Percentiles rank a stretch among this genome's conserved stretches.
Evolutionary conservation across 2,113 vertebrate genomes (phyloP).

Genomic region (Pteronura brasiliensis): DNA sequence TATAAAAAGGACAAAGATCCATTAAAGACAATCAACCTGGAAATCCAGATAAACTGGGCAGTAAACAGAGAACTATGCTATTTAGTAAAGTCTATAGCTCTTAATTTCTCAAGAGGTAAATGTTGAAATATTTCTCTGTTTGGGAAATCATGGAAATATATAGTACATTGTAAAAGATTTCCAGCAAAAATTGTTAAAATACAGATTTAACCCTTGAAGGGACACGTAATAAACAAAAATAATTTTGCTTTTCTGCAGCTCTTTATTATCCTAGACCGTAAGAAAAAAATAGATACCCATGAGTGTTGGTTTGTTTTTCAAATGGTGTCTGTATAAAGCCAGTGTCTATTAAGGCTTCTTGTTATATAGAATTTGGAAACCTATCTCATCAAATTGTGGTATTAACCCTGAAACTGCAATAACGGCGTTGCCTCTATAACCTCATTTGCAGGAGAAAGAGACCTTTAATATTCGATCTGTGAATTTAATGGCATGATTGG

Average conservation of each 20-base stretch:
- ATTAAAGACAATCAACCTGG: background rate
- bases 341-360: background rate
- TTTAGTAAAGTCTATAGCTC: background rate
- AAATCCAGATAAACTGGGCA: background rate
- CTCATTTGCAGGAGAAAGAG: slow-evolving; percentile 71
- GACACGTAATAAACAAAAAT: background rate
- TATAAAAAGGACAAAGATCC: background rate
- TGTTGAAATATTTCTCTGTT: background rate
- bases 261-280: background rate
- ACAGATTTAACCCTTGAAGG: background rate
- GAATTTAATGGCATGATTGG: slow-evolving; percentile 70
- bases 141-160: background rate
- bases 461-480: slow-evolving; percentile 51
- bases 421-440: slow-evolving; percentile 31
- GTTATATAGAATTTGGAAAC: background rate
- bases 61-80: background rate
- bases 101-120: background rate
- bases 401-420: background rate
- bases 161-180: background rate
- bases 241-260: background rate
- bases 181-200: background rate
- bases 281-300: background rate
- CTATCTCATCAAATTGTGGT: background rate
- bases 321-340: background rate
- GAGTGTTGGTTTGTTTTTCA: background rate